Base-by-base conservation (phyloP, 1,140 invertebrate genomes). In the Bombus terrestris region DNA sequence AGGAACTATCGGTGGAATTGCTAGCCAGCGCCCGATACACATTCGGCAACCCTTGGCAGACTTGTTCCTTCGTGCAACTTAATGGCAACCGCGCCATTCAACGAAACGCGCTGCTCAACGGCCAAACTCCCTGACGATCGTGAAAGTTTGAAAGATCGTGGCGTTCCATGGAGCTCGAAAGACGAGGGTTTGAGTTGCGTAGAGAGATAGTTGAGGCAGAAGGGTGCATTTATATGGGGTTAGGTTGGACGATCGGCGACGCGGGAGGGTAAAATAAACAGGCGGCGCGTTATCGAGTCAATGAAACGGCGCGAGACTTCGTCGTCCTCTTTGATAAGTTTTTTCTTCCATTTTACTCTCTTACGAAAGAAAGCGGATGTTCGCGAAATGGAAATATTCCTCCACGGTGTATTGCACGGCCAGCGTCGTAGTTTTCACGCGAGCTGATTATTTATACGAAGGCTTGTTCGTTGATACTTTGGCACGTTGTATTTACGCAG, bases 201-300 rank as follows among this genome's bases (percentile, higher is more conserved):
- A 28, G 84, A 71, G 8, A 32, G 72, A 47, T 72, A 64, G 83
- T 53, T 39, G 32, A 32, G 9, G 43, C 82, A 12, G 35, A 88
- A 77, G 92, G 92, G 91, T 92, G 90, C 88, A 92, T 93, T 93
- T 92, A 89, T 89, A 91, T 81, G 76, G 86, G 86, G 69, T 4
- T 72, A 47, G 66, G 66, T 79, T 81, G 79, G 87, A 82, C 76
- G n/a, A 53, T 35, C 62, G 39, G 57, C 68, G 47, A 53, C 18
- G 3, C 15, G 15, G 71, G 37, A 85, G 37, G 74, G 66, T 81
- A 83, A 90, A 89, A 92, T 89, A 92, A 92, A 90, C 88, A 87
- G 79, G 88, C 72, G 72, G 66, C 25, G 85, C 79, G 86, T 84
- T 90, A 91, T 78, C 80, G 66, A 80, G 81, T 86, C 79, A 64